phyloP scores from a whole-genome alignment of 2,797 vertebrate species.

The Clamator glandarius region DNA sequence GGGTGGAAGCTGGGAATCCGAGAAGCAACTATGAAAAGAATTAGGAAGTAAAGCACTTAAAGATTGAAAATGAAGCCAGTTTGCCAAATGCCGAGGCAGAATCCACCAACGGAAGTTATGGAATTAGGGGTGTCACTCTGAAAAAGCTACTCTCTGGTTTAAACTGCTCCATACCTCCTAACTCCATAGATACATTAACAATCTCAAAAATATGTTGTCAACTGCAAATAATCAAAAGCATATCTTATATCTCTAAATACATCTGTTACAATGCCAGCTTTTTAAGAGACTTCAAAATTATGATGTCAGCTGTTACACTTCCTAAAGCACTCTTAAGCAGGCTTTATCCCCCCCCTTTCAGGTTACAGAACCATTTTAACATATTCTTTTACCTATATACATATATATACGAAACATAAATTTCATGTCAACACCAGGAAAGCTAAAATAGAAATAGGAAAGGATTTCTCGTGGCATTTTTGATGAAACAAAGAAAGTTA shows the following conservation, averaged over 20 bases:
- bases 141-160: background rate
- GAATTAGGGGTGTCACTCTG: background rate
- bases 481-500: conserved; percentile 38
- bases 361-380: background rate
- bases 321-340: background rate
- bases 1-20: conserved; percentile 27
- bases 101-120: background rate
- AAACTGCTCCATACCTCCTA: background rate
- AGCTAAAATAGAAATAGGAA: background rate
- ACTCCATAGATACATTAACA: background rate
- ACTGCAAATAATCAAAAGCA: background rate
- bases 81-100: background rate
- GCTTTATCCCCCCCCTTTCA: background rate
- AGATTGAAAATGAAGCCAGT: background rate
- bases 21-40: background rate
- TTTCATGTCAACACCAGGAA: background rate
- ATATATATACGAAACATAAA: background rate
- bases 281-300: background rate
- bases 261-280: background rate
- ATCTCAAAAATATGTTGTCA: background rate
- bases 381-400: background rate
- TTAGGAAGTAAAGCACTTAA: background rate
- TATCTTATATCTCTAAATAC: background rate
- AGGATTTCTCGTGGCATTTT: background rate
- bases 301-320: background rate